phyloP scores from a whole-genome alignment of 2,797 vertebrate species.

The Lithobates sylvaticus region DNA sequence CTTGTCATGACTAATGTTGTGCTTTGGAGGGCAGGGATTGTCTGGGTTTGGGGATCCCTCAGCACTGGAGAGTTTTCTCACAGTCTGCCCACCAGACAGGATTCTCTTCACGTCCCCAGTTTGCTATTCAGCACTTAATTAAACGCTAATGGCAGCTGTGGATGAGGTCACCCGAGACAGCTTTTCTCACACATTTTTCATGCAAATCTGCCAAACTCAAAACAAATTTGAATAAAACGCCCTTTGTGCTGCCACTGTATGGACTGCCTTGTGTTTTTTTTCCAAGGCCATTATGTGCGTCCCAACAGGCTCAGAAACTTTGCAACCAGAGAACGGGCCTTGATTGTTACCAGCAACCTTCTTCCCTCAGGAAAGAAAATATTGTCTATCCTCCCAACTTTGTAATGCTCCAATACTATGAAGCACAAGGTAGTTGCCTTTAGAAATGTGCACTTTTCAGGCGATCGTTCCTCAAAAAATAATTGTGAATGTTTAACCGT shows the following conservation, averaged over 20 bases:
- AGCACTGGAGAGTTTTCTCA: slow-evolving; percentile 68
- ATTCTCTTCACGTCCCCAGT: slow-evolving; percentile 82
- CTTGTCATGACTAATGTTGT: slow-evolving; percentile 57
- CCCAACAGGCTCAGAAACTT: slow-evolving; percentile 46
- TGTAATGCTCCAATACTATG: slow-evolving; percentile 3
- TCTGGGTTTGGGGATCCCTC: slow-evolving; percentile 57
- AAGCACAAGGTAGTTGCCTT: no score
- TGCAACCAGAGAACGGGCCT: slow-evolving; percentile 28
- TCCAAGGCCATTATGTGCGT: slow-evolving; percentile 50
- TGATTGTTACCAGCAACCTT: slow-evolving; percentile 41
- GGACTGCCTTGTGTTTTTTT: slow-evolving; percentile 58
- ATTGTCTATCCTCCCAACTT: slow-evolving; percentile 32
- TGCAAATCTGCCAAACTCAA: slow-evolving; percentile 86
- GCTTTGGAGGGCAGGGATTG: slow-evolving; percentile 49
- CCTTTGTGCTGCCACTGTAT: slow-evolving; percentile 76
- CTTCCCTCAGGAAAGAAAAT: slow-evolving; percentile 45
- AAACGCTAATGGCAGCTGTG: slow-evolving; percentile 90
- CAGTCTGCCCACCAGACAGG: slow-evolving; percentile 73
- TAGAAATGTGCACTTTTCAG: neutral
- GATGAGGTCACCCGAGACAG: slow-evolving; percentile 84
- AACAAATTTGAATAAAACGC: slow-evolving; percentile 88
- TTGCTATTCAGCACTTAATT: slow-evolving; percentile 86
- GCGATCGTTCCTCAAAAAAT: neutral
- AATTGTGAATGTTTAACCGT: neutral
- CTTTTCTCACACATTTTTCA: slow-evolving; percentile 88